Percentiles rank a stretch among this genome's conserved stretches.
Evolutionary conservation across 1,140 invertebrate species (phyloP).

Genomic region (Polypedilum vanderplanki): DNA sequence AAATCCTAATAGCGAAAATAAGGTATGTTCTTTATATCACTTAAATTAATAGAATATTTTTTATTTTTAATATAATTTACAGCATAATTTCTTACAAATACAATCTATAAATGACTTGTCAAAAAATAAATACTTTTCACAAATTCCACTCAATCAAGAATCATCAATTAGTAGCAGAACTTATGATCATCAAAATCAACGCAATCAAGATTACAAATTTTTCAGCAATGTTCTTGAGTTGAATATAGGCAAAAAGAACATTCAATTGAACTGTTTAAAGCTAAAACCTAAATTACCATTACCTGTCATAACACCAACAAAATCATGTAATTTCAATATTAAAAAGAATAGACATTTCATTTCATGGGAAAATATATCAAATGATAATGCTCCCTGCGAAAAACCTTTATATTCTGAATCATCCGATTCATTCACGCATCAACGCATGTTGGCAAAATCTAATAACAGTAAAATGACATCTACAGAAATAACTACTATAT

Average conservation of each 20-base stretch:
- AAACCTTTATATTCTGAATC: slow-evolving; percentile 29
- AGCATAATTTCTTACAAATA: too few relatives aligned
- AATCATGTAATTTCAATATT: not conserved
- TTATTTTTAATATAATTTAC: too few relatives aligned
- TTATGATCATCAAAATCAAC: not conserved
- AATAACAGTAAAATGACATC: not conserved
- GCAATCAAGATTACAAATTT: too few relatives aligned
- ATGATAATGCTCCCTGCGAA: slow-evolving; percentile 3
- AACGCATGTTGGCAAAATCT: not conserved
- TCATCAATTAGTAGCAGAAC: not conserved
- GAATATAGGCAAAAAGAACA: not conserved
- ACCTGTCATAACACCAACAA: slow-evolving; percentile 29
- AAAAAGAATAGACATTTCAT: slow-evolving; percentile 21
- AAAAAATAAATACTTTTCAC: not conserved
- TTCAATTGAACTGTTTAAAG: not conserved
- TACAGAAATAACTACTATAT: slow-evolving; percentile 36
- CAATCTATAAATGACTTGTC: too few relatives aligned
- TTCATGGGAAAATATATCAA: slow-evolving; percentile 31
- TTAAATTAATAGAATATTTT: too few relatives aligned
- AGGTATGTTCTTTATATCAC: not conserved
- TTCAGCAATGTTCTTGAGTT: not conserved
- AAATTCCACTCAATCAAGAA: not conserved
- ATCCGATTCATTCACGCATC: slow-evolving; percentile 8
- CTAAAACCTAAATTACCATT: slow-evolving; percentile 14
- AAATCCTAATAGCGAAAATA: not conserved